These are phyloP conservation scores for Gobius niger DNA, from an alignment of 2,113 vertebrate species.

Conservation along the genomic window DNA sequence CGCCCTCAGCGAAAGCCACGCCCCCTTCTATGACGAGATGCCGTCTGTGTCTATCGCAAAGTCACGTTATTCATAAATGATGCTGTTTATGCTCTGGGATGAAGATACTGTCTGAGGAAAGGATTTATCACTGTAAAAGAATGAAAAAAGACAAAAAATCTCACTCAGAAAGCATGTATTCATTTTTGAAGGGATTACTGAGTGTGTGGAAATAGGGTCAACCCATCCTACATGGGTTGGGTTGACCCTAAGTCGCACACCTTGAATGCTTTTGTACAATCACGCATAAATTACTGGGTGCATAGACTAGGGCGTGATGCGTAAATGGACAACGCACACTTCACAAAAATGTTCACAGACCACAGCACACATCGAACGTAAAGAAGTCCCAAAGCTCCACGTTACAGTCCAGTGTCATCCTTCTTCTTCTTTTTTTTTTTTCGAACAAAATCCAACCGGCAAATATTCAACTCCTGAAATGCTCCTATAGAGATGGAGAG, in stretches of 20 bases:
- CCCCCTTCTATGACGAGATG: too few relatives aligned
- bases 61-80: too few relatives aligned
- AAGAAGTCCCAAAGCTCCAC: conserved; percentile 57
- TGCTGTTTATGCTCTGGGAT: too few relatives aligned
- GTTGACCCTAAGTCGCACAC: background rate
- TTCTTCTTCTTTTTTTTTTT: conserved; percentile 26
- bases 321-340: conserved; percentile 39
- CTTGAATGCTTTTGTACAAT: conserved; percentile 12
- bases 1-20: too few relatives aligned
- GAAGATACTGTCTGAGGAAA: too few relatives aligned
- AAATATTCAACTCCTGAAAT: conserved; percentile 45
- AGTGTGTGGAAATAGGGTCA: conserved; percentile 1
- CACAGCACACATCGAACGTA: conserved; percentile 49
- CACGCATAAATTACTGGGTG: conserved; percentile 8
- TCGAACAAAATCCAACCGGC: conserved; percentile 49
- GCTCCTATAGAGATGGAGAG: conserved; percentile 11
- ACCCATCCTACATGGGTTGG: background rate
- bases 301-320: conserved; percentile 53
- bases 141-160: too few relatives aligned
- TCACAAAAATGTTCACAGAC: conserved; percentile 40
- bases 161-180: background rate
- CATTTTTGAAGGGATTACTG: background rate
- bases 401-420: conserved; percentile 50
- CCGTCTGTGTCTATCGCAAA: too few relatives aligned
- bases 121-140: too few relatives aligned